Conservation (phyloP, 2,888 invertebrate genomes). For the Coleophora deauratella region DNA sequence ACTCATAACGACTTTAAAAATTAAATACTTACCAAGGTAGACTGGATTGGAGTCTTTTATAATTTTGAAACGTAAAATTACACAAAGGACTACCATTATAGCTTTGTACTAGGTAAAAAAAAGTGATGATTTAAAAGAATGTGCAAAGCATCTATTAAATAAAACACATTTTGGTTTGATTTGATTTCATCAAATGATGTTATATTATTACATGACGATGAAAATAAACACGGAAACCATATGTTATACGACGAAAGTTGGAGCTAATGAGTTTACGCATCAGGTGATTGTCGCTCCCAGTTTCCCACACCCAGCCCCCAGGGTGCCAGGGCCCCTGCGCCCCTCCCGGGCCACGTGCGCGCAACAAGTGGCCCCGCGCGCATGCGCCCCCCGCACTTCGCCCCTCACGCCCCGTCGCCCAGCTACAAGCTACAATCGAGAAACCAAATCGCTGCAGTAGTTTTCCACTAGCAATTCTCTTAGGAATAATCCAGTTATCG, state of each 20-base stretch:
- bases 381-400: conserved; percentile 37
- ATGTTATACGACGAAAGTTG: conserved; percentile 14
- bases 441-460: conserved; percentile 36
- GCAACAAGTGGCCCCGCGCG: conserved; percentile 58
- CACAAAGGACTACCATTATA: no score
- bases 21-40: no score
- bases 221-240: no score
- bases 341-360: conserved; percentile 39
- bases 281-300: conserved; percentile 33
- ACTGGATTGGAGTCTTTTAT: no score
- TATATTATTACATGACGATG: no score
- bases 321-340: conserved; percentile 3
- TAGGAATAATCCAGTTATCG: neutral
- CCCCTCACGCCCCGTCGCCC: conserved; percentile 15
- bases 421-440: conserved; percentile 11
- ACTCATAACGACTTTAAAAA: no score
- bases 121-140: no score
- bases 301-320: conserved; percentile 28
- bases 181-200: no score
- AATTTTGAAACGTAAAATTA: no score
- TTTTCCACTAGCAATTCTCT: conserved; percentile 44
- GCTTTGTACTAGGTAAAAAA: no score
- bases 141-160: no score
- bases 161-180: no score
- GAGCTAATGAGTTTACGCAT: conserved; percentile 18